phyloP scores from a whole-genome alignment of 2,888 invertebrate species.

The Heliconius erato region DNA sequence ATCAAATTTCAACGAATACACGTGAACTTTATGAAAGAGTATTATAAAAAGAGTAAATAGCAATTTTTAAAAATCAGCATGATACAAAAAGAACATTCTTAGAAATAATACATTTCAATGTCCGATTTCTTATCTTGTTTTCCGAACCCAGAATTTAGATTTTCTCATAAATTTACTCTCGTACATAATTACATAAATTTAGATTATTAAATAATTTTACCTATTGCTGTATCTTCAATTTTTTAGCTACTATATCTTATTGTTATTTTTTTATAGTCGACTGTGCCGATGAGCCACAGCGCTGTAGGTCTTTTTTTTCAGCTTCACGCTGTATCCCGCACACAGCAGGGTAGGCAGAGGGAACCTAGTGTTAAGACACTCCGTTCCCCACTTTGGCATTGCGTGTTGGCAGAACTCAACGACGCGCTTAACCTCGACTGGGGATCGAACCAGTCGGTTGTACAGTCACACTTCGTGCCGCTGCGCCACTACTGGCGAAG shows the following conservation, averaged over 20 bases:
- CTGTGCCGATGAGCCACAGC: neutral
- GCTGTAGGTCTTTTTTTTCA: neutral
- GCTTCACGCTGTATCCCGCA: too few species aligned
- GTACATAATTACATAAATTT: neutral
- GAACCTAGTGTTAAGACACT: too few species aligned
- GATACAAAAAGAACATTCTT: too few species aligned
- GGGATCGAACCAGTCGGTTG: too few species aligned
- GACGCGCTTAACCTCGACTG: too few species aligned
- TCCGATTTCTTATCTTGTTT: neutral
- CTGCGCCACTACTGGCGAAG: neutral
- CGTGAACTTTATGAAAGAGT: neutral
- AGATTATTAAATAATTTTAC: neutral
- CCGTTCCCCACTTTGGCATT: too few species aligned
- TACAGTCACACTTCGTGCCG: too few species aligned
- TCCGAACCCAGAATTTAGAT: neutral
- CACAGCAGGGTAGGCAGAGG: too few species aligned
- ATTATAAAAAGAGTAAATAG: neutral
- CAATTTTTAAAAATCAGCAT: neutral
- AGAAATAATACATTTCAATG: neutral
- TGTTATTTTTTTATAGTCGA: too few species aligned
- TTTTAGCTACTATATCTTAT: too few species aligned
- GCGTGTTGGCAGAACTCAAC: too few species aligned
- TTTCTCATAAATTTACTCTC: neutral
- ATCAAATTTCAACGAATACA: conserved; percentile 7
- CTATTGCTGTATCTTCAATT: neutral